These are phyloP conservation scores for Panthera tigris DNA, from an alignment of 2,113 vertebrate species.

Conservation along the genomic window DNA sequence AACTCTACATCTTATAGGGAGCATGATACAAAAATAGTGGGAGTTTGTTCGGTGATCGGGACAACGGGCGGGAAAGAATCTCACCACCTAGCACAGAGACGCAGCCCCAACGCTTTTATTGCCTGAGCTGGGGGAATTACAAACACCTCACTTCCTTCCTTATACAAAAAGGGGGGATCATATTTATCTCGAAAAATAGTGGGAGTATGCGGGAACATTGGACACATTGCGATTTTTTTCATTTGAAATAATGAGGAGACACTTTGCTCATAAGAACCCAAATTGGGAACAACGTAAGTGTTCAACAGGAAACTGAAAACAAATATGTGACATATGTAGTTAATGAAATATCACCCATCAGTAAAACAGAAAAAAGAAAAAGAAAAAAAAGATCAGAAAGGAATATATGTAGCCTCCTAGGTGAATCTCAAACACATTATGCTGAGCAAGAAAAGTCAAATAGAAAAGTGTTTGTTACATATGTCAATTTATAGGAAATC, in stretches of 20 bases:
- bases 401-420: background rate
- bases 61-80: background rate
- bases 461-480: background rate
- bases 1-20: background rate
- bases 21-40: background rate
- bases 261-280: background rate
- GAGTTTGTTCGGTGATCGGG: background rate
- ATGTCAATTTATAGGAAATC: background rate
- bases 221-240: background rate
- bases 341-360: background rate
- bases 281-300: background rate
- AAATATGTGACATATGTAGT: background rate
- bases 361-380: background rate
- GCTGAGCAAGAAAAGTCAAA: background rate
- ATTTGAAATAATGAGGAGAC: background rate
- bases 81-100: rapidly evolving
- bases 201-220: background rate
- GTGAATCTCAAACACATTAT: background rate
- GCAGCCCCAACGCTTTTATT: background rate
- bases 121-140: too few species aligned
- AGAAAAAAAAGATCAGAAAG: background rate
- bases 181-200: background rate
- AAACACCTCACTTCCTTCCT: background rate
- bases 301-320: background rate
- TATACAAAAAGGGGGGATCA: background rate